Evolutionary conservation across 2,888 invertebrate species (phyloP).

Genomic region (Eupithecia abbreviata): DNA sequence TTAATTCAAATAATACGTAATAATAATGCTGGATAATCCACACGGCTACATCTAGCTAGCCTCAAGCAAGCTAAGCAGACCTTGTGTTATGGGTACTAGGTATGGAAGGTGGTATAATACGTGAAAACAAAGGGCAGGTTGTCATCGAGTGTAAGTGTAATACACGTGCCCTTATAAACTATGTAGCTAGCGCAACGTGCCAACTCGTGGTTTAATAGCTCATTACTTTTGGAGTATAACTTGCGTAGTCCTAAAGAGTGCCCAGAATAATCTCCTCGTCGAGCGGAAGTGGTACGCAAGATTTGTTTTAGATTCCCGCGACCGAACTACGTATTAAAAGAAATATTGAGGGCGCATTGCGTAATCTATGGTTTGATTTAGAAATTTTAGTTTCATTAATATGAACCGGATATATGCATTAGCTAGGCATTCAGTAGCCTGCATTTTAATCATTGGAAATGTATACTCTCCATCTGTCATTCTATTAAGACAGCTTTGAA

Average conservation of each 20-base stretch:
- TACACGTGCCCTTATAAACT: constrained; percentile 67
- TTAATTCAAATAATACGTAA: not conserved
- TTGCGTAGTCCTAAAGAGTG: constrained; percentile 60
- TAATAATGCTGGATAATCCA: not conserved
- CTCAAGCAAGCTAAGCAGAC: no score
- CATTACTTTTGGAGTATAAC: constrained; percentile 62
- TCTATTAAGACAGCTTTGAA: not conserved
- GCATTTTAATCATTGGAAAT: not conserved
- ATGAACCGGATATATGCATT: constrained; percentile 7
- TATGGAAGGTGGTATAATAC: not conserved
- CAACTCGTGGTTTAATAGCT: constrained; percentile 70
- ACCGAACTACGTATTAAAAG: constrained; percentile 47
- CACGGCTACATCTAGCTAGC: no score
- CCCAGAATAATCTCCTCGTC: constrained; percentile 61
- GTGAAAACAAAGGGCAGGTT: constrained; percentile 45
- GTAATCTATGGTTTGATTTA: constrained; percentile 22
- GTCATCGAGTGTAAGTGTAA: constrained; percentile 45
- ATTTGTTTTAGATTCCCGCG: constrained; percentile 56
- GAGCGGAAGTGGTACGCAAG: constrained; percentile 58
- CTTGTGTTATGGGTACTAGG: no score
- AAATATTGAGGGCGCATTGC: constrained; percentile 30
- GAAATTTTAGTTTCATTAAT: constrained; percentile 10
- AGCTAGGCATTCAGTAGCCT: not conserved
- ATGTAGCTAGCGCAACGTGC: constrained; percentile 58
- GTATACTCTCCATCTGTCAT: not conserved